A percentile compares a stretch with the other conserved stretches of the same genome.
Conservation (phyloP, 2,888 invertebrate genomes). For the Tipula lateralis region DNA sequence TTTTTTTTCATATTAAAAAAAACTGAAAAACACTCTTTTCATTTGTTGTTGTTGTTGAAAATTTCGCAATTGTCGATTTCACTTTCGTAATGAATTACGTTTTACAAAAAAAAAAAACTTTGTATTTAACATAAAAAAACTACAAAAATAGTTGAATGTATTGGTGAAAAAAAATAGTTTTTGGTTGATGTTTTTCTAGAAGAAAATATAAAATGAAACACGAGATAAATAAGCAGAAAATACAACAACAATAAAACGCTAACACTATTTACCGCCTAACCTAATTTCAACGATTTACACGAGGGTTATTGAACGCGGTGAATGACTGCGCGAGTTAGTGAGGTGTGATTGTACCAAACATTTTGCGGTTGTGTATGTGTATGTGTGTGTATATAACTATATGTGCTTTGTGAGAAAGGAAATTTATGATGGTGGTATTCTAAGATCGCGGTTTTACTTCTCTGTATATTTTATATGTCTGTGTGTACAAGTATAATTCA, state of each 20-base stretch:
- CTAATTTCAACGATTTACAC: not conserved
- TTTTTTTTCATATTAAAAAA: not conserved
- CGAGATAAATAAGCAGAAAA: not conserved
- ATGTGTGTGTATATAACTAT: not conserved
- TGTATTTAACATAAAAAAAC: not conserved
- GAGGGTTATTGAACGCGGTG: conserved; percentile 24
- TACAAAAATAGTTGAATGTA: not conserved
- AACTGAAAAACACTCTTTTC: conserved; percentile 21
- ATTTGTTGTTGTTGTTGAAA: conserved; percentile 1
- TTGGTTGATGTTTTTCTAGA: conserved; percentile 19
- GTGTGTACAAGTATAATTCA: not conserved
- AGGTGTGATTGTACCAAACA: not conserved
- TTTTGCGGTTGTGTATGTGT: not conserved
- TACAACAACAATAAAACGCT: not conserved
- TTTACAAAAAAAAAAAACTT: not conserved
- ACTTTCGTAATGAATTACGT: conserved; percentile 19
- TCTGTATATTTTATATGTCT: not conserved
- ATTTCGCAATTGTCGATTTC: conserved; percentile 13
- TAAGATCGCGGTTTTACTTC: not conserved
- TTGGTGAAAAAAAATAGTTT: not conserved
- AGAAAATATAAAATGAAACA: not conserved
- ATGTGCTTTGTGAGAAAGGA: not conserved
- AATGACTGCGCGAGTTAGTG: not conserved
- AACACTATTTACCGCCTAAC: conserved; percentile 24
- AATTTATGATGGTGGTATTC: not conserved